Conservation (phyloP, 2,888 invertebrate genomes). For the Augochlorella aurata region DNA sequence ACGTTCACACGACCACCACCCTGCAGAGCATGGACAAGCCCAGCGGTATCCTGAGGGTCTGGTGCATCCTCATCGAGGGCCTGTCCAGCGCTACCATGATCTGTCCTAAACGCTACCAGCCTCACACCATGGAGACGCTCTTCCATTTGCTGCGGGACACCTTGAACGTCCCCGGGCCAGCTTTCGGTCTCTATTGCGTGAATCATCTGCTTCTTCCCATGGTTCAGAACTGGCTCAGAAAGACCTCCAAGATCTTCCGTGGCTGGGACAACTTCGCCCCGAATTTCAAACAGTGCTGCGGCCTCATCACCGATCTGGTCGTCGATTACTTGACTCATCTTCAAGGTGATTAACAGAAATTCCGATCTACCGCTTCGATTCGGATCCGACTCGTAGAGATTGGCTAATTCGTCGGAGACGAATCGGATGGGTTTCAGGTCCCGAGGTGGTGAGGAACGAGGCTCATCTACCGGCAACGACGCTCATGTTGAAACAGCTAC, state of each 20-base stretch:
- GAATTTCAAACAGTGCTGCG: conserved; percentile 97
- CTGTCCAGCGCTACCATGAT: conserved; percentile 91
- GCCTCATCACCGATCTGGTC: conserved; percentile 94
- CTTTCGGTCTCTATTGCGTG: conserved; percentile 95
- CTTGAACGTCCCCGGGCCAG: conserved; percentile 91
- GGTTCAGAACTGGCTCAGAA: conserved; percentile 95
- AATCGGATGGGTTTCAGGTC: conserved; percentile 68
- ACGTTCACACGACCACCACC: conserved; percentile 83
- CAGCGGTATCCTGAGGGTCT: conserved; percentile 93
- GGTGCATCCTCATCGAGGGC: conserved; percentile 95
- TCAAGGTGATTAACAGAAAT: conserved; percentile 83
- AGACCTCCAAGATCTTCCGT: conserved; percentile 87
- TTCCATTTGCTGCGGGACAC: conserved; percentile 92
- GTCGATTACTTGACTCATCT: conserved; percentile 92
- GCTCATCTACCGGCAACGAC: conserved; percentile 83
- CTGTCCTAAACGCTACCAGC: conserved; percentile 90
- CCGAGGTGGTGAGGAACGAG: conserved; percentile 74
- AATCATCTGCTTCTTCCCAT: conserved; percentile 95
- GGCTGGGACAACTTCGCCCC: conserved; percentile 91
- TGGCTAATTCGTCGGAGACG: no score
- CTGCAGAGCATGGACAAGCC: conserved; percentile 88
- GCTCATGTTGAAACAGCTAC: conserved; percentile 92
- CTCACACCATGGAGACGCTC: conserved; percentile 92
- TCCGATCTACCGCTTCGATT: no score
- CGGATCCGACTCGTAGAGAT: no score